Conservation (phyloP, 2,888 invertebrate genomes). For the Cryptocephalus primarius region DNA sequence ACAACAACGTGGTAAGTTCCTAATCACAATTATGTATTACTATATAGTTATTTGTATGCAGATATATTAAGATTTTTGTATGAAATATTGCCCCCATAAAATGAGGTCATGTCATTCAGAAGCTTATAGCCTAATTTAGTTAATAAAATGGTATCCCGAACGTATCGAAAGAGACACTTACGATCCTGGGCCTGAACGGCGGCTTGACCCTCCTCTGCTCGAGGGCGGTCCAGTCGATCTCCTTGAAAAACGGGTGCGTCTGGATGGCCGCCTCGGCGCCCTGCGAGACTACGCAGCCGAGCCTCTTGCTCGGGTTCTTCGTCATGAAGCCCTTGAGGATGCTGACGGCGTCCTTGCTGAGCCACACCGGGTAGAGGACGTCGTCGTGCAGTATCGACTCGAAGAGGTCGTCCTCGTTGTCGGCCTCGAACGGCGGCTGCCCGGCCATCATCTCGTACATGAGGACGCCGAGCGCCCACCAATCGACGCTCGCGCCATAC, state of each 20-base stretch:
- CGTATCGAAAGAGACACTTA: conserved; percentile 41
- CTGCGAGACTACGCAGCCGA: conserved; percentile 75
- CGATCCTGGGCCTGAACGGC: conserved; percentile 97
- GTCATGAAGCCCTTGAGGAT: conserved; percentile 96
- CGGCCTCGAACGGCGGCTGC: conserved; percentile 98
- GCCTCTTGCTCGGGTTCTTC: conserved; percentile 85
- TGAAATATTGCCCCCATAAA: no score
- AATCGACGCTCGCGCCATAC: conserved; percentile 81
- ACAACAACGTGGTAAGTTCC: no score
- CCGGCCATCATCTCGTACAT: conserved; percentile 99
- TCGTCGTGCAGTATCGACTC: conserved; percentile 98
- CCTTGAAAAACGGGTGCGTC: conserved; percentile 83
- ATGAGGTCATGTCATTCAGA: no score
- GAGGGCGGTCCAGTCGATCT: conserved; percentile 93
- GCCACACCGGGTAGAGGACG: conserved; percentile 96
- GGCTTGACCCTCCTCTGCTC: conserved; percentile 85
- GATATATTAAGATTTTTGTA: no score
- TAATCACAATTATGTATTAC: no score
- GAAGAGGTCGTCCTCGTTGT: conserved; percentile 98
- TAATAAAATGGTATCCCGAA: no score
- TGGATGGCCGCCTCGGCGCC: conserved; percentile 78
- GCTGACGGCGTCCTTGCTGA: conserved; percentile 80
- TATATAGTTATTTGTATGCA: no score
- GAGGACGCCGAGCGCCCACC: conserved; percentile 96
- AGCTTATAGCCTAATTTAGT: no score